phyloP scores from a whole-genome alignment of 2,797 vertebrate species.

The Sebastes matsubarae region DNA sequence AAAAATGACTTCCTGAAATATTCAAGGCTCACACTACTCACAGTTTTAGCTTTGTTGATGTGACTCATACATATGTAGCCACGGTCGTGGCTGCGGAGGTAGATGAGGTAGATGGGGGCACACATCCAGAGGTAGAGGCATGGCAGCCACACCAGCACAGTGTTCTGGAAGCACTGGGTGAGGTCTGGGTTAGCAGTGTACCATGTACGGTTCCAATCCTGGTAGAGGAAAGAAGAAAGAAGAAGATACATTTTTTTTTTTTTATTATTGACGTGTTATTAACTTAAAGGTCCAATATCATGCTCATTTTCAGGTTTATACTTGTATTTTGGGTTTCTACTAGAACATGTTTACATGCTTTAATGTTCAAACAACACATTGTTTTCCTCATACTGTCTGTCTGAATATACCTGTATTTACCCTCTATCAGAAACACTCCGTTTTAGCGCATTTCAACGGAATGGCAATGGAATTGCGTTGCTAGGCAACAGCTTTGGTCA shows the following conservation, averaged over 20 bases:
- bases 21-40: constrained; percentile 62
- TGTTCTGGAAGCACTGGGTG: constrained; percentile 94
- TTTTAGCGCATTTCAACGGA: too few relatives aligned
- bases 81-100: constrained; percentile 84
- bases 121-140: constrained; percentile 92
- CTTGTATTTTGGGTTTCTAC: too few relatives aligned
- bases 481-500: too few relatives aligned
- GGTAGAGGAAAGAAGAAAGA: background rate
- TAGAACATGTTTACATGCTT: too few relatives aligned
- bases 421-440: too few relatives aligned
- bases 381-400: too few relatives aligned
- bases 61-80: constrained; percentile 94
- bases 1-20: background rate
- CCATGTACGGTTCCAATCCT: constrained; percentile 95
- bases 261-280: background rate
- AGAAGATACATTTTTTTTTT: too few relatives aligned
- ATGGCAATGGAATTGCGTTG: too few relatives aligned
- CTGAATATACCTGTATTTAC: too few relatives aligned
- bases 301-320: too few relatives aligned
- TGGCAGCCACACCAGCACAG: constrained; percentile 89
- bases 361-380: too few relatives aligned
- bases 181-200: constrained; percentile 87
- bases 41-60: constrained; percentile 95
- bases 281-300: background rate
- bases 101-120: constrained; percentile 87